Base-by-base conservation (phyloP, 2,888 invertebrate genomes). In the Lapara coniferarum region DNA sequence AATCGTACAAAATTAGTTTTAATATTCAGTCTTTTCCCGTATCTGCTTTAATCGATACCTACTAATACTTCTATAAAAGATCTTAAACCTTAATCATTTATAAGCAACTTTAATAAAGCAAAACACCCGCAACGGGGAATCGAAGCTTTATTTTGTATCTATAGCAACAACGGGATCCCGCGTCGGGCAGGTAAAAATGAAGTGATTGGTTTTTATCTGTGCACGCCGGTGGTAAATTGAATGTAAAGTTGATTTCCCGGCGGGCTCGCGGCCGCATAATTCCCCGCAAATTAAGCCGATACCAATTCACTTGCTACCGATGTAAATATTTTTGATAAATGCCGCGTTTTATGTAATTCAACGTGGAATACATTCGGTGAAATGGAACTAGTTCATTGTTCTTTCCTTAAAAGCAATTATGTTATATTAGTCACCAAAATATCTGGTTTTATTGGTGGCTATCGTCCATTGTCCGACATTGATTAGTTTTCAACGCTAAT, bases 161-260 rank as follows among this genome's bases (percentile, higher is more conserved):
- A 69, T 69, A 63, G 68, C 53, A 63, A 69, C 63, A 69, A 46
- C 56, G n/a, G n/a, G 57, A 57, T 57, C 56, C 16, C 46, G 67
- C 57, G 19, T 59, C 70, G 69, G 77, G 75, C 84, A 86, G 85
- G 86, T 87, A 86, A 84, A 85, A 85, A 83, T 84, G 84, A 85
- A 83, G 87, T 90, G 92, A 92, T 92, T 92, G 91, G 83, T 91
- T 91, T 91, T 92, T 89, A 90, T 89, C 90, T 87, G 91, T 88
- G 90, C 90, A 86, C 66, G 57, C 79, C 81, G 82, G 76, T 80
- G 83, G 86, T 83, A 92, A 93, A 92, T 92, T 92, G 92, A 90
- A 92, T 93, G 91, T 89, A 91, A 93, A 93, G 92, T 91, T 89
- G 93, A 93, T 93, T 93, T 93, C 92, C 92, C 93, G 82, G 78